Evolutionary conservation across 2,888 invertebrate species (phyloP).

Genomic region (Cybosia mesomella): DNA sequence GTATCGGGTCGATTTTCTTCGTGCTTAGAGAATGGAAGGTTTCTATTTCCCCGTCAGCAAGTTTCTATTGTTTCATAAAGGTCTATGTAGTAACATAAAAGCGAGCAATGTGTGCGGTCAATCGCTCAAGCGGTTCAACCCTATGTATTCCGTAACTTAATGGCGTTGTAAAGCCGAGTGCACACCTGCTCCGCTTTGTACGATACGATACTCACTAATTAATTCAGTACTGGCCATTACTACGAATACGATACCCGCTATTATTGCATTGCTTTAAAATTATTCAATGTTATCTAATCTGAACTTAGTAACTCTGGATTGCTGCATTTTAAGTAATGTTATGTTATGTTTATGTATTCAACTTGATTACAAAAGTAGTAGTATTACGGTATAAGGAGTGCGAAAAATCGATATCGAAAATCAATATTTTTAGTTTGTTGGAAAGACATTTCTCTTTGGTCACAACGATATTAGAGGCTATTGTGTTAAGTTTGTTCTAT

Average conservation of each 20-base stretch:
- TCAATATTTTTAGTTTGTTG: neutral
- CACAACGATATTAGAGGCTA: neutral
- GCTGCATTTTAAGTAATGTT: neutral
- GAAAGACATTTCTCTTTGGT: neutral
- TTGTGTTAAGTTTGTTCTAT: too few relatives aligned
- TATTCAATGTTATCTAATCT: conserved; percentile 57
- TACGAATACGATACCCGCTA: conserved; percentile 70
- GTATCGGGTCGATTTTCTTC: conserved; percentile 44
- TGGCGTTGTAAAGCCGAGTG: conserved; percentile 74
- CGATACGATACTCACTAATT: conserved; percentile 75
- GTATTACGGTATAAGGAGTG: neutral
- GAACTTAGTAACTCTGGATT: conserved; percentile 8
- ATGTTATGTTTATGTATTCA: too few relatives aligned
- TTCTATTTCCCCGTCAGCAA: conserved; percentile 47
- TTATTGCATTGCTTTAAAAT: conserved; percentile 66
- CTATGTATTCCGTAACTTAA: conserved; percentile 69
- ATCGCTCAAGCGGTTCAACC: conserved; percentile 70
- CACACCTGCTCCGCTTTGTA: conserved; percentile 74
- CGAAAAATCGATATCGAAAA: neutral
- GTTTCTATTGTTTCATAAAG: conserved; percentile 54
- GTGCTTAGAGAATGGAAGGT: conserved; percentile 39
- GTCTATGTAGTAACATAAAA: conserved; percentile 51
- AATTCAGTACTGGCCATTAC: conserved; percentile 78
- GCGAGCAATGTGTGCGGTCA: conserved; percentile 63
- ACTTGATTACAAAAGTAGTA: neutral